Evolutionary conservation across 2,113 vertebrate genomes (phyloP).

Genomic region (Aleadryas rufinucha): DNA sequence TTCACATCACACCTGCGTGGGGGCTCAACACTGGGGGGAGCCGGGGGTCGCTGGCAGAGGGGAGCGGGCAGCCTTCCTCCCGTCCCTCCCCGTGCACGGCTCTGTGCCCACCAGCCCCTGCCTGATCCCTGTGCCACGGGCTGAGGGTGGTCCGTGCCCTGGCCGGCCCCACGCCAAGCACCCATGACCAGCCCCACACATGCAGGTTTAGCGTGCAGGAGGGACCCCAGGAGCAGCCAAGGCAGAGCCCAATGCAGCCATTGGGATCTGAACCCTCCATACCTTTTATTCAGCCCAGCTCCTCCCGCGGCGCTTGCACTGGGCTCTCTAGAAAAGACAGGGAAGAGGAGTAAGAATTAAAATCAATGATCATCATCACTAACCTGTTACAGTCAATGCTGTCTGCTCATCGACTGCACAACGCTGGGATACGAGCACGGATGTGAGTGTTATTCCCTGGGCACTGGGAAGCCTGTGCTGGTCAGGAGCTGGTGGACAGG

Average conservation of each 20-base stretch:
- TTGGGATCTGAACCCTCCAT: neutral
- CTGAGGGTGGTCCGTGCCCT: neutral
- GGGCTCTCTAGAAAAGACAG: constrained; percentile 59
- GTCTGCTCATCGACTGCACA: neutral
- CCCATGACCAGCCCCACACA: neutral
- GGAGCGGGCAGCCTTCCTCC: neutral
- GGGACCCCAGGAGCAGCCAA: neutral
- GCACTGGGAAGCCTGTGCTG: neutral
- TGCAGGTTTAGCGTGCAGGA: neutral
- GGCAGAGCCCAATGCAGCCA: neutral
- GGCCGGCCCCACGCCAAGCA: fast-evolving
- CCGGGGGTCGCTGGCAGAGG: neutral
- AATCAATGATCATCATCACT: neutral
- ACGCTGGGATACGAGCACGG: fast-evolving
- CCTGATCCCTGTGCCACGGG: fast-evolving
- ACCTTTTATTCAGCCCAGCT: constrained; percentile 71
- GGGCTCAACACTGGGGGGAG: neutral
- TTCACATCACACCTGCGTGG: fast-evolving
- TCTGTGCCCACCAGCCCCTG: neutral
- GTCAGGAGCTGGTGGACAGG: neutral
- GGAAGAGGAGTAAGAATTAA: constrained; percentile 48
- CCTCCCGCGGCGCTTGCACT: constrained; percentile 10
- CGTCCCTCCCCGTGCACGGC: fast-evolving
- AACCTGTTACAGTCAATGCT: neutral
- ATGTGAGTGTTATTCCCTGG: fast-evolving